phyloP scores from a whole-genome alignment of 2,888 invertebrate genomes.

The Sicus ferrugineus region DNA sequence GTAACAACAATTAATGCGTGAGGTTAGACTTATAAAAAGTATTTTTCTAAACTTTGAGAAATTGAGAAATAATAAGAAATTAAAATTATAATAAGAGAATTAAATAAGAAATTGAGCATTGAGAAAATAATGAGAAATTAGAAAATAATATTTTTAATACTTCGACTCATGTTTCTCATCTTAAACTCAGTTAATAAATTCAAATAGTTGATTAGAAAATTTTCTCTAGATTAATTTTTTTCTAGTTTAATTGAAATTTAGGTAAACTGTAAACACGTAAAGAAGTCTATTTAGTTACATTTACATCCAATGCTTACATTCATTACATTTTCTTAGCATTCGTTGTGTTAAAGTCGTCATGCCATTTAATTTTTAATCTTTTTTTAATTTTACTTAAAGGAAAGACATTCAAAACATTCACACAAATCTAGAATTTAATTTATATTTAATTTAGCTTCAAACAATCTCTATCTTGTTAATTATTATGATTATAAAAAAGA shows the following conservation, averaged over 20 bases:
- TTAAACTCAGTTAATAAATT: not conserved
- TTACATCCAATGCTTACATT: not conserved
- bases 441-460: no score
- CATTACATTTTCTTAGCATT: not conserved
- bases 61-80: not conserved
- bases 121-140: not conserved
- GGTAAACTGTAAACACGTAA: no score
- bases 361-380: no score
- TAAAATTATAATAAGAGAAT: no score
- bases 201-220: not conserved
- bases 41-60: no score
- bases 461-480: no score
- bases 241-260: not conserved
- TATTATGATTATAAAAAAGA: no score
- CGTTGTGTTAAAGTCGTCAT: no score
- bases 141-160: not conserved
- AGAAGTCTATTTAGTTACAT: not conserved
- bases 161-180: not conserved
- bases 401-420: no score
- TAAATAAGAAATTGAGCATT: not conserved
- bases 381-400: no score
- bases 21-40: not conserved
- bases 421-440: no score
- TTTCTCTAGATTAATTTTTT: not conserved
- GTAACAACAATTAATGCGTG: constrained; percentile 27